phyloP scores from a whole-genome alignment of 1,140 invertebrate species.

The Diachasmimorpha longicaudata region DNA sequence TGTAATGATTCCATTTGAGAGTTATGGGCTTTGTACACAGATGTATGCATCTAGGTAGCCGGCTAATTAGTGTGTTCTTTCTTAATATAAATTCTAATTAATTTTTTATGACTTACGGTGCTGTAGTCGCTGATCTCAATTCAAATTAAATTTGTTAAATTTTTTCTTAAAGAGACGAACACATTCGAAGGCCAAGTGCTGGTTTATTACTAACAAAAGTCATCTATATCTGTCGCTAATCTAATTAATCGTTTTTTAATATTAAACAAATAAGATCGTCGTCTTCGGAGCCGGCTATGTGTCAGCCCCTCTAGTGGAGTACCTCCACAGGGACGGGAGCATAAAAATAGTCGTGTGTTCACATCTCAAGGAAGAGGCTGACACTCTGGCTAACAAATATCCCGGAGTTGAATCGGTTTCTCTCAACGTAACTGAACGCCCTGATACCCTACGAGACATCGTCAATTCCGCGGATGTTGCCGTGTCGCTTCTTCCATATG shows the following conservation, averaged over 20 bases:
- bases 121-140: too few species aligned
- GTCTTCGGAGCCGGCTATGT: conserved; percentile 96
- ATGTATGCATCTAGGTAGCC: too few species aligned
- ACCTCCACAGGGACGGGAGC: conserved; percentile 83
- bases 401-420: conserved; percentile 82
- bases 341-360: conserved; percentile 87
- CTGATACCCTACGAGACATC: conserved; percentile 74
- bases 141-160: too few species aligned
- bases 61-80: too few species aligned
- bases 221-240: too few species aligned
- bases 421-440: conserved; percentile 78
- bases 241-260: background rate
- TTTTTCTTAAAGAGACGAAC: too few species aligned
- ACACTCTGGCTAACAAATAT: conserved; percentile 78
- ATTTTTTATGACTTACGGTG: too few species aligned
- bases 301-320: conserved; percentile 91
- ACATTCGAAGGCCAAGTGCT: too few species aligned
- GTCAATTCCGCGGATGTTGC: conserved; percentile 79
- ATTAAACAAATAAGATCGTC: conserved; percentile 68
- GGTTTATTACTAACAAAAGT: too few species aligned
- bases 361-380: conserved; percentile 86
- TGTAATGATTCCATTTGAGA: too few species aligned
- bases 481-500: conserved; percentile 92
- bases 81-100: too few species aligned
- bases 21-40: too few species aligned